Conservation (phyloP, 2,113 vertebrate genomes). For the Menura novaehollandiae region DNA sequence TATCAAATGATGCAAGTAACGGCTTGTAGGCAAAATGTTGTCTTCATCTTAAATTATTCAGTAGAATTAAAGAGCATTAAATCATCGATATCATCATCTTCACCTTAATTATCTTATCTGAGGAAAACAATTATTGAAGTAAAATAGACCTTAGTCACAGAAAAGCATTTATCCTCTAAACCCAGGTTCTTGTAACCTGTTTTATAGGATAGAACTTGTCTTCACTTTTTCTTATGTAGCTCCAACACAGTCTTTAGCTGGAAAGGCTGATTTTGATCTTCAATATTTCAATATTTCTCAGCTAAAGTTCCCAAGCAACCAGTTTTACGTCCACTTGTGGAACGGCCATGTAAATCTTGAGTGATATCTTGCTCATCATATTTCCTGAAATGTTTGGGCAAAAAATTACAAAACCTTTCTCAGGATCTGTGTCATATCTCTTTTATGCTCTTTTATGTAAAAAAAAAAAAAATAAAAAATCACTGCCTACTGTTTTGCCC, state of each 20-base stretch:
- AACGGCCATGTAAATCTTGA: background rate
- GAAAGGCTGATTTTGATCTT: background rate
- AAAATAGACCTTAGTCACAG: background rate
- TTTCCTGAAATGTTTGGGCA: background rate
- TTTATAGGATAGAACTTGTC: background rate
- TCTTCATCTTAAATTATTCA: background rate
- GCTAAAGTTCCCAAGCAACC: background rate
- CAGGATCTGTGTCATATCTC: background rate
- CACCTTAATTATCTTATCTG: background rate
- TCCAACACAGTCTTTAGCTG: background rate
- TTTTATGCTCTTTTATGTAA: background rate
- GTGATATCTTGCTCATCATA: background rate
- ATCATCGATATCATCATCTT: background rate
- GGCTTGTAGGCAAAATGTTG: background rate
- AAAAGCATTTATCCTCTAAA: background rate
- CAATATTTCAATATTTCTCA: background rate
- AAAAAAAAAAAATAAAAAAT: background rate
- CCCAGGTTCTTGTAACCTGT: background rate
- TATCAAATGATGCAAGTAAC: background rate
- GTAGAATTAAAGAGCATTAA: background rate
- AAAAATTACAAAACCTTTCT: background rate
- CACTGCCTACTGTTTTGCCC: background rate
- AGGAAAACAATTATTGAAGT: background rate
- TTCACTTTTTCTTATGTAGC: background rate
- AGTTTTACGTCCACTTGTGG: background rate